Conservation (phyloP, 2,797 vertebrate genomes). For the Dendrocincla fuliginosa region DNA sequence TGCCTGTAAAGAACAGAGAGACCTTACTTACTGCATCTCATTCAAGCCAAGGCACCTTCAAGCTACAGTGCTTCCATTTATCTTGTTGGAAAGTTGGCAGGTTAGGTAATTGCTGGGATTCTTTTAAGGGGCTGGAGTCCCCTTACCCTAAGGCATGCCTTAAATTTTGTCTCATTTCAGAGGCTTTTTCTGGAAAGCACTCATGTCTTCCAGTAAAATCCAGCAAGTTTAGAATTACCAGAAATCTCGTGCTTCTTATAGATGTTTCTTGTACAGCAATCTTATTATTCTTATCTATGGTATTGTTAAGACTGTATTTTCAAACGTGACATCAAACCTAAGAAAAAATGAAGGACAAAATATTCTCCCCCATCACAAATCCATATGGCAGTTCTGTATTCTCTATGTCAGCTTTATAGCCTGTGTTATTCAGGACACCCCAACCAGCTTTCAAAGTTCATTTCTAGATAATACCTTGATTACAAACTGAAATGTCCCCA, state of each 20-base stretch:
- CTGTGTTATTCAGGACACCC: background rate
- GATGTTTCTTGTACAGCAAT: background rate
- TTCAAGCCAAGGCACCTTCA: slow-evolving; percentile 75
- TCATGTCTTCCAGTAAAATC: background rate
- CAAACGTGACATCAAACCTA: background rate
- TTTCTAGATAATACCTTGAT: slow-evolving; percentile 42
- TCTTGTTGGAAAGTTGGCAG: slow-evolving; percentile 69
- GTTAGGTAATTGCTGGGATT: slow-evolving; percentile 60
- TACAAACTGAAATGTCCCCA: slow-evolving; percentile 1
- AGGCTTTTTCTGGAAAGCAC: background rate
- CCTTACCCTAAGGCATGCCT: slow-evolving; percentile 36
- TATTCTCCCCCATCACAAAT: background rate
- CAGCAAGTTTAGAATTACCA: background rate
- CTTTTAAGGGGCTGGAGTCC: slow-evolving; percentile 56
- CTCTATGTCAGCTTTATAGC: background rate
- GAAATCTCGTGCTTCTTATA: background rate
- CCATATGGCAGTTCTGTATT: background rate
- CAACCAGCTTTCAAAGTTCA: background rate
- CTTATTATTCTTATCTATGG: background rate
- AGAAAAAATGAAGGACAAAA: slow-evolving; percentile 4
- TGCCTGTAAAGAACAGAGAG: slow-evolving; percentile 71
- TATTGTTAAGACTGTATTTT: background rate
- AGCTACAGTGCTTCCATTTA: slow-evolving; percentile 71
- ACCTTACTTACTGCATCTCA: slow-evolving; percentile 66
- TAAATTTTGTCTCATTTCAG: slow-evolving; percentile 13